Evolutionary conservation across 2,888 invertebrate genomes (phyloP), one percentile per base, ranked within the genome.

Genomic region (Argyresthia albistria): DNA sequence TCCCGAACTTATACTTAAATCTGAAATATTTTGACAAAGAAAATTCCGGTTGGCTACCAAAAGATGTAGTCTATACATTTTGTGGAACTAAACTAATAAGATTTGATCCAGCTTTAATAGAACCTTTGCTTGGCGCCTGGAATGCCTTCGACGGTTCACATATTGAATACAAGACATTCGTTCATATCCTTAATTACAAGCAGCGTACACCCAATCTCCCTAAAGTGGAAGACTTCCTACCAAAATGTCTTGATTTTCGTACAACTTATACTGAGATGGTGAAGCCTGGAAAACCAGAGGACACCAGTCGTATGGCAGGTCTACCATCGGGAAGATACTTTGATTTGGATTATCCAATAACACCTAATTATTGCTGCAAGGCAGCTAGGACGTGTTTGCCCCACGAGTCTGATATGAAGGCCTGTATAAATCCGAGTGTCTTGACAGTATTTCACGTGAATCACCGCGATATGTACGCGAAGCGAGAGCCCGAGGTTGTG

Each of bases 131-230:
- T 36, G 65, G 66, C 9, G 67, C 86, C 60, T 78, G 89, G 71
- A 63, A 79, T 15, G 87, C 89, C 11, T 83, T 88, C 54, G 70
- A 82, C 50, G 81, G 87, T 8, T 66, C 73, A 11, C 67, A 67
- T 52, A 81, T 90, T 51, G 65, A 89, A 60, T 90, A 89, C 52
- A 73, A 76, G 63, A 81, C 67, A 35, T 90, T 90, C 60, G 72
- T 88, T 6, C 75, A 78, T 50, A 64, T 89, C 4, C 65, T 90
- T 12, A 83, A 90, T 62, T 80, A 77, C 50, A 80, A 74, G 59
- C 69, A 74, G 57, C 75, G 75, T 8, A 73, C 73, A 15, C 79
- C 80, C 35, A n/a, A 76, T 53, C 67, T 88, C 25, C 78, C 81
- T 4, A 80, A 83, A 68, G 72, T 88, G 55, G 59, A 66, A 0